Conservation (phyloP, 2,797 vertebrate genomes). For the Phyllotis vaccarum region DNA sequence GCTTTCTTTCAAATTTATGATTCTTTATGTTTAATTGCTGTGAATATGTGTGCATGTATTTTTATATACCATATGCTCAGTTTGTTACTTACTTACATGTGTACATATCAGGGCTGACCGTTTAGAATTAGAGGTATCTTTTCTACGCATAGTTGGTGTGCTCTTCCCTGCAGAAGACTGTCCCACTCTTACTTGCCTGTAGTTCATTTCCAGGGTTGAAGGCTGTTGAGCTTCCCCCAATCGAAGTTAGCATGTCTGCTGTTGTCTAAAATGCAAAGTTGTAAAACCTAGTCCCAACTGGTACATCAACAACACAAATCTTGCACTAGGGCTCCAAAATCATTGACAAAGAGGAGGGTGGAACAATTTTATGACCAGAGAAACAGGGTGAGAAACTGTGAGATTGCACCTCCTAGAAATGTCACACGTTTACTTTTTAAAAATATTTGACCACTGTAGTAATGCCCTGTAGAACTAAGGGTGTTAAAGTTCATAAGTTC, state of each 20-base stretch:
- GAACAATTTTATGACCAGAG: not conserved
- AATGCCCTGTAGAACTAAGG: not conserved
- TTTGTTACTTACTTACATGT: not conserved
- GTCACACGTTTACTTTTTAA: constrained; percentile 1
- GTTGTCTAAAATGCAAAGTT: not conserved
- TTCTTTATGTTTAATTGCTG: not conserved
- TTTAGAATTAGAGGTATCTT: not conserved
- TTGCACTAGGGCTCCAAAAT: not conserved
- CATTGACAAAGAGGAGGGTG: not conserved
- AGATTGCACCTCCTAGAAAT: not conserved
- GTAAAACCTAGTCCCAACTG: not conserved
- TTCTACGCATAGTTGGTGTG: not conserved
- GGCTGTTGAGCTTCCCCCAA: not conserved
- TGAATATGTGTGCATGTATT: not conserved
- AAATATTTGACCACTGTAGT: constrained; percentile 18
- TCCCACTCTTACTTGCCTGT: not conserved
- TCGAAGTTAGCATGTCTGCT: not conserved
- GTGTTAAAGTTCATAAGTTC: not conserved
- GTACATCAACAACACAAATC: not conserved
- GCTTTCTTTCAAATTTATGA: not conserved
- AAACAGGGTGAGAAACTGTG: not conserved
- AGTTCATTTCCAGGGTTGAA: not conserved
- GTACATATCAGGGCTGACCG: not conserved
- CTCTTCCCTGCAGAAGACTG: not conserved
- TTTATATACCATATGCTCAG: too few relatives aligned